A percentile compares a stretch with the other conserved stretches of the same genome.
These are phyloP conservation scores for Heliconius nattereri DNA, from an alignment of 1,140 invertebrate genomes.

Conservation along the genomic window DNA sequence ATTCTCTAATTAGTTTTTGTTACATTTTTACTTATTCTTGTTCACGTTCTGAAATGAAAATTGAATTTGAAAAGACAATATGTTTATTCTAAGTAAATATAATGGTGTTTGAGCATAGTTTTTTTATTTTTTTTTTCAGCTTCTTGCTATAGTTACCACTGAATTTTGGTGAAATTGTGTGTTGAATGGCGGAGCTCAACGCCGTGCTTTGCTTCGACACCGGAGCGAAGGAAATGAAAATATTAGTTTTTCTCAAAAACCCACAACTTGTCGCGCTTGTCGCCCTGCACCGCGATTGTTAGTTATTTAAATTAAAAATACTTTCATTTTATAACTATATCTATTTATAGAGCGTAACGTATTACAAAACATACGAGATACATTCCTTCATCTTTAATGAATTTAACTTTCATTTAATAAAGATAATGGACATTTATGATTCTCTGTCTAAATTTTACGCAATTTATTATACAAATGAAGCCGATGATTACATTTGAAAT, in stretches of 20 bases:
- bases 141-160: neutral
- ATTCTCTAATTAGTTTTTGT: neutral
- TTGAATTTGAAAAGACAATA: neutral
- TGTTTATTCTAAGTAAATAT: neutral
- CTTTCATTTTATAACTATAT: neutral
- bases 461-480: too few species aligned
- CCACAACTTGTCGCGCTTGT: neutral
- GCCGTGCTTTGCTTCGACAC: too few species aligned
- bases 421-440: neutral
- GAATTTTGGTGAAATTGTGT: too few species aligned
- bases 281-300: neutral
- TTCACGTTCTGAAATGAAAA: neutral
- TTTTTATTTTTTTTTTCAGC: neutral
- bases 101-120: too few species aligned
- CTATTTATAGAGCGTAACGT: neutral
- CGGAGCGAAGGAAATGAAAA: neutral
- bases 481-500: too few species aligned
- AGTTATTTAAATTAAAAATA: neutral
- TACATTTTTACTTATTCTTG: neutral
- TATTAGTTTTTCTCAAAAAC: neutral
- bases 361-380: slow-evolving; percentile 1
- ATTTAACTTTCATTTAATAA: neutral
- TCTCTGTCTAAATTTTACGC: neutral
- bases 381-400: slow-evolving; percentile 2
- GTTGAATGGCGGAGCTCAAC: too few species aligned